phyloP scores from a whole-genome alignment of 2,888 invertebrate species.

The Conomelus anceps region DNA sequence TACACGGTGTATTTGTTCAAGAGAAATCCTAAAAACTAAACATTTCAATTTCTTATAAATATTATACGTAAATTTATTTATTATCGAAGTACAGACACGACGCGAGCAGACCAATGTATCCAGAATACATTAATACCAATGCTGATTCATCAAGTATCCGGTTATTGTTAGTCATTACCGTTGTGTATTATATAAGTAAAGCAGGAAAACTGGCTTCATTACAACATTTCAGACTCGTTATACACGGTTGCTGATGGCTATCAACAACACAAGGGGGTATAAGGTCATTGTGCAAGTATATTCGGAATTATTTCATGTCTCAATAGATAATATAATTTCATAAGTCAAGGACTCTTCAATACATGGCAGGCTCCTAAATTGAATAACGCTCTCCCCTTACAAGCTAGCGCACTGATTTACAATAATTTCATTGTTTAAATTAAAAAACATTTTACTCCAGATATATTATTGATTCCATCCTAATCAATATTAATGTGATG shows the following conservation, averaged over 20 bases:
- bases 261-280: neutral
- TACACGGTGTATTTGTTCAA: neutral
- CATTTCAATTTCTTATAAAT: neutral
- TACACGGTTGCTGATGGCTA: neutral
- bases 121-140: neutral
- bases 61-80: neutral
- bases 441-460: neutral
- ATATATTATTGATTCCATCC: neutral
- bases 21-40: neutral
- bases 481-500: neutral
- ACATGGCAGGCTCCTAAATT: neutral
- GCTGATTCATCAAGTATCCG: neutral
- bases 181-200: neutral
- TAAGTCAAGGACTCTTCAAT: neutral
- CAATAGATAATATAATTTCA: neutral
- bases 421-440: neutral
- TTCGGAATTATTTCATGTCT: neutral
- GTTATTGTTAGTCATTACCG: neutral
- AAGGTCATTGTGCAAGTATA: neutral
- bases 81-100: neutral
- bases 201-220: neutral
- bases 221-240: neutral
- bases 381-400: neutral
- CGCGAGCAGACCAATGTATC: neutral
- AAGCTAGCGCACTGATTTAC: neutral